Conservation (phyloP, 2,797 vertebrate species). For the Urocyon cinereoargenteus region DNA sequence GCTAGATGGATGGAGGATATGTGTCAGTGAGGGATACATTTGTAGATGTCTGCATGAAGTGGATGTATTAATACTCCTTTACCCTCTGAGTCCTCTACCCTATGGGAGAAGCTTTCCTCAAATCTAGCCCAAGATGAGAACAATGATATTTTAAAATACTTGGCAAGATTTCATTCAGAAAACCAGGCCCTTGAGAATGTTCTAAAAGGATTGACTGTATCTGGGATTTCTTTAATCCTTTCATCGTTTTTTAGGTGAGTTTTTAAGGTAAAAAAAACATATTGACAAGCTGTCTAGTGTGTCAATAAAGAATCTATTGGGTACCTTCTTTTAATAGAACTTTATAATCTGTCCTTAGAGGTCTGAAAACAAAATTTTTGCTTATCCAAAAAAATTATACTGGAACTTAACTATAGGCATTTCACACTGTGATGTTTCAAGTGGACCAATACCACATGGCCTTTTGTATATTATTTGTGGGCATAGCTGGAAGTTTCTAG, state of each 20-base stretch:
- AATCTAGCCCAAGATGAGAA: conserved; percentile 16
- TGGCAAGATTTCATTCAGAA: conserved; percentile 67
- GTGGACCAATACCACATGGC: neutral
- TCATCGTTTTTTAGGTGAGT: neutral
- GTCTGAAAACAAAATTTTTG: neutral
- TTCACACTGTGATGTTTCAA: neutral
- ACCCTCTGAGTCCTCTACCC: neutral
- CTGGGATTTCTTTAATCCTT: conserved; percentile 69
- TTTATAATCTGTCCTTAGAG: conserved; percentile 50
- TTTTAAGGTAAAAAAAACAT: neutral
- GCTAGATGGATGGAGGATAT: neutral
- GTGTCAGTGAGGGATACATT: neutral
- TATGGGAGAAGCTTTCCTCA: neutral
- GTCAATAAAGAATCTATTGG: conserved; percentile 10
- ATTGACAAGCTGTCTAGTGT: conserved; percentile 38
- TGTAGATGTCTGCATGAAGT: neutral
- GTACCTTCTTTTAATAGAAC: conserved; percentile 39
- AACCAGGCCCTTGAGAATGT: conserved; percentile 13
- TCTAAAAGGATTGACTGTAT: neutral
- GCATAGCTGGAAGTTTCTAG: neutral
- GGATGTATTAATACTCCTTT: neutral
- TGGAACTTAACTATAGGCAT: neutral
- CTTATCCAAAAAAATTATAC: neutral
- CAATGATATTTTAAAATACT: conserved; percentile 50
- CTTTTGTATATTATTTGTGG: neutral